Evolutionary conservation across 2,888 invertebrate species (phyloP), one percentile per base, ranked within the genome.

Genomic region (Charanyca ferruginea): DNA sequence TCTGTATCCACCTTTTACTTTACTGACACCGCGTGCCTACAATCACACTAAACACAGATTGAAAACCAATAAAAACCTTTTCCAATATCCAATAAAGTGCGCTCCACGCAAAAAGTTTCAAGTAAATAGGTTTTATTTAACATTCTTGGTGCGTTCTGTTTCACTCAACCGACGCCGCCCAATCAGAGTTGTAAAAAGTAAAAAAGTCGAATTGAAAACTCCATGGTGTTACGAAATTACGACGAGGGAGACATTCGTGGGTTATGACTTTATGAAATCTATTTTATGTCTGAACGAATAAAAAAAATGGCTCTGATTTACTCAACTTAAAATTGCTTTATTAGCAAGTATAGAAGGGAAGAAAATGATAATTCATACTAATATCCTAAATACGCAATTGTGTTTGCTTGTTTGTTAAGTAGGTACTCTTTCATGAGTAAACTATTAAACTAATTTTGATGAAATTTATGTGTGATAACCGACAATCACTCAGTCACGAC

Each of bases 121-220:
- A 72, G 61, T 66, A 73, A 83, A 84, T 84, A 87, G 73, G 62
- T 73, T 83, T 84, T 85, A 83, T 85, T 91, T 90, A 88, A 85
- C 83, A 92, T 92, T 91, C 92, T 67, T 49, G 65, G 62, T 79
- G 87, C 89, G 90, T 89, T 82, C 79, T 67, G 74, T 84, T 84
- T 84, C 82, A 78, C 81, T 67, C 60, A 64, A 57, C 58, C 63
- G 80, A 80, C 81, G 79, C 78, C 38, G 71, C 74, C 86, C 85
- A 90, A 90, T 92, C 89, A 88, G 88, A 90, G 85, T 87, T 87
- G 83, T 81, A 70, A 81, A 80, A 77, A 71, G 69, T 68, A 58
- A 68, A 79, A 67, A 75, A 9, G 52, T 25, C 25, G 62, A 66
- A 83, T 81, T 83, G 83, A 77, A 82, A 81, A 77, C 69, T 73